Conservation (phyloP, 2,888 invertebrate species). For the Troilus luridus region DNA sequence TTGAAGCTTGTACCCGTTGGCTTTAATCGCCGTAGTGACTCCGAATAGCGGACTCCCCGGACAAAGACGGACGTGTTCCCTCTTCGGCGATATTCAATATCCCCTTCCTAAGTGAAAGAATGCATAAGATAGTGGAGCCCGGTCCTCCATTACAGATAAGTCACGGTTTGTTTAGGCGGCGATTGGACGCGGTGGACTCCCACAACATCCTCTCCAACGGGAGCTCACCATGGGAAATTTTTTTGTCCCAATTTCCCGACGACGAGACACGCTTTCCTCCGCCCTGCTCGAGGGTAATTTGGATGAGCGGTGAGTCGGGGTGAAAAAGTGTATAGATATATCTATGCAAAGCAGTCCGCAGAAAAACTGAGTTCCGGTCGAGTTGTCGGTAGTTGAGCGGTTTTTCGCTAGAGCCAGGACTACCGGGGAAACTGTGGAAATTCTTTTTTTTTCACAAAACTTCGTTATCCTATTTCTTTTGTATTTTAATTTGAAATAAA, state of each 20-base stretch:
- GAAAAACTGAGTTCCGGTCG: constrained; percentile 23
- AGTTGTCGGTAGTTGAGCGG: constrained; percentile 7
- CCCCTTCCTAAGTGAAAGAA: constrained; percentile 45
- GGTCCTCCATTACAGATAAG: constrained; percentile 55
- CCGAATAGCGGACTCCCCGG: constrained; percentile 46
- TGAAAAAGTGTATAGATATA: constrained; percentile 23
- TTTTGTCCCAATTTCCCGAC: constrained; percentile 39
- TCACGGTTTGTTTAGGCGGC: constrained; percentile 55
- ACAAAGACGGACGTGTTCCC: constrained; percentile 54
- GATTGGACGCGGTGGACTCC: constrained; percentile 51
- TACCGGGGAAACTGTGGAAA: background rate
- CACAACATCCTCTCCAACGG: constrained; percentile 48
- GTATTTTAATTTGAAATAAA: background rate
- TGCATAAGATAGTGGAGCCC: constrained; percentile 56
- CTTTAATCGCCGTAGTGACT: constrained; percentile 7
- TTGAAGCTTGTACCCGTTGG: background rate
- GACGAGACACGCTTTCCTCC: constrained; percentile 48
- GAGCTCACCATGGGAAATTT: constrained; percentile 54
- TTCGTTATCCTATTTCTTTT: background rate
- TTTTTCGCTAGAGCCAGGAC: background rate
- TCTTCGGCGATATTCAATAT: constrained; percentile 56
- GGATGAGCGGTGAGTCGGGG: constrained; percentile 3
- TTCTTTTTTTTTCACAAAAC: background rate
- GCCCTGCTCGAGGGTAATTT: constrained; percentile 32
- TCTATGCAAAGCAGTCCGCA: constrained; percentile 18